Base-by-base conservation (phyloP, 2,797 vertebrate species). In the Selene dorsalis region DNA sequence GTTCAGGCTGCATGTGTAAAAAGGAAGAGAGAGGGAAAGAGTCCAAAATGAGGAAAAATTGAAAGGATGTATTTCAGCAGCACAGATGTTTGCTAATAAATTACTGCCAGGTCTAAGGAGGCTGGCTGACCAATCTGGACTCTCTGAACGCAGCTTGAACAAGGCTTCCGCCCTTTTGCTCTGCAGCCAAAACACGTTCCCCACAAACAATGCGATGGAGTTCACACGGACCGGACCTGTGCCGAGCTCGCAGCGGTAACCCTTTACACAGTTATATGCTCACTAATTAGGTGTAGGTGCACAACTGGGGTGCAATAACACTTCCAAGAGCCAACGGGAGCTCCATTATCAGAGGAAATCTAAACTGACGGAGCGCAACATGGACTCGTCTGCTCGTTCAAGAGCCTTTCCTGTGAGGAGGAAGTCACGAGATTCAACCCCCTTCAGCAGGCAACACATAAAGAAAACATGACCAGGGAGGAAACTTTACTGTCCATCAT, bases 1-100 rank as follows among this genome's bases (percentile, higher is more conserved):
- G 76, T 87, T 57, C 77, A 61, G 72, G 50, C 74, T 69, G 82
- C 63, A 75, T 35, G 32, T 35, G 32, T 35, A 35, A 35, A 61
- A 68, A 84, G 63, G 61, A 82, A 74, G 76, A 77, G 76, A 77
- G 69, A 74, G 61, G 83, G 83, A 84, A 85, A 66, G 52, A 32
- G 50, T 89, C 69, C 65, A 91, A 82, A 79, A 35, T 35, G 32
- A 35, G 64, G 48, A 75, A 69, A 87, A 82, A 75, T 60, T 85
- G 68, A 87, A 91, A 84, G 88, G 80, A 89, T 87, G 87, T 53
- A 88, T 93, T 93, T 91, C 84, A 91, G 78, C 88, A 77, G 85
- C 84, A 59, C 92, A 94, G 86, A 93, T 92, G 91, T 92, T 91
- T 89, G 87, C 81, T 87, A 90, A 93, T 90, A 90, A 89, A 91